Conservation (phyloP, 2,888 invertebrate genomes). For the Caenorhabditis drosophilae region DNA sequence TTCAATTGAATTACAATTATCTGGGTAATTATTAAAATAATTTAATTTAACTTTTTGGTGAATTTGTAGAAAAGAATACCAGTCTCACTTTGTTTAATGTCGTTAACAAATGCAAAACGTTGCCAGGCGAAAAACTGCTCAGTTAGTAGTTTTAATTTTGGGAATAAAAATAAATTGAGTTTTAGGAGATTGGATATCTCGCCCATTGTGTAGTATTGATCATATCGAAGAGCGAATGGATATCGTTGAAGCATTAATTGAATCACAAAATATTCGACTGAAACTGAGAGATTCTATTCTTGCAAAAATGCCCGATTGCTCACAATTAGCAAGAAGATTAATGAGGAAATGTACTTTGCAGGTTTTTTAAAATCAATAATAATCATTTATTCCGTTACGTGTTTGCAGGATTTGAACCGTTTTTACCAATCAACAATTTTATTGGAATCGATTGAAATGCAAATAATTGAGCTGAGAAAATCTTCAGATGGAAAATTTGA, state of each 20-base stretch:
- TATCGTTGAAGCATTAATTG: conserved; percentile 56
- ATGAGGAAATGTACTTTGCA: conserved; percentile 40
- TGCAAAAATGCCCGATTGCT: conserved; percentile 56
- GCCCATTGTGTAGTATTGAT: conserved; percentile 56
- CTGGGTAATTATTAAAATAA: conserved; percentile 14
- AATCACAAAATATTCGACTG: conserved; percentile 31
- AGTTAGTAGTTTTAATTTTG: conserved; percentile 30
- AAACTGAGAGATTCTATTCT: conserved; percentile 48
- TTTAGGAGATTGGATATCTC: conserved; percentile 64
- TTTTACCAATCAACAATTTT: conserved; percentile 33
- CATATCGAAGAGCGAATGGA: conserved; percentile 58
- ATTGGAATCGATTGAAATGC: conserved; percentile 30
- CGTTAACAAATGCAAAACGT: conserved; percentile 63
- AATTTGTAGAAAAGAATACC: conserved; percentile 30
- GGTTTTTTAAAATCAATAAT: conserved; percentile 4
- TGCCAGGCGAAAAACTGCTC: conserved; percentile 58
- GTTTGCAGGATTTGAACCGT: conserved; percentile 21
- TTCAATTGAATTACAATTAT: conserved; percentile 45
- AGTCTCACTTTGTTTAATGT: conserved; percentile 53
- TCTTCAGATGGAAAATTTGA: not conserved
- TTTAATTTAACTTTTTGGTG: not conserved
- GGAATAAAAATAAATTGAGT: not conserved
- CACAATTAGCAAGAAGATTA: conserved; percentile 43
- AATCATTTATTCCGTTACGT: not conserved
- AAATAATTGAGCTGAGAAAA: conserved; percentile 18